phyloP scores from a whole-genome alignment of 1,140 invertebrate genomes.

The Luehdorfia chinensis region DNA sequence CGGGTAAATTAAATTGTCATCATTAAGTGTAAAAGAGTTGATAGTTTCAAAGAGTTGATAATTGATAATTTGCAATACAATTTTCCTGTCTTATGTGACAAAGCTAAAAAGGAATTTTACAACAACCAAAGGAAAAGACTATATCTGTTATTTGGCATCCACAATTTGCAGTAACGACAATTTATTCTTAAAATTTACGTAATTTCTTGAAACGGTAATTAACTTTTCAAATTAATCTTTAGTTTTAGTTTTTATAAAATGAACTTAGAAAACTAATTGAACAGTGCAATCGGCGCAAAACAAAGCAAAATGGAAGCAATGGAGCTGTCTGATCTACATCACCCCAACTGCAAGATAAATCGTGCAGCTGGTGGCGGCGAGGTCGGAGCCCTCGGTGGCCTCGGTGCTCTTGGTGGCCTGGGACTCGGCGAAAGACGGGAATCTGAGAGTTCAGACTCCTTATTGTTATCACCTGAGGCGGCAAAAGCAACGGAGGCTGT shows the following conservation, averaged over 20 bases:
- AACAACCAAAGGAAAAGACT: too few relatives aligned
- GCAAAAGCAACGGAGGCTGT: slow-evolving; percentile 97
- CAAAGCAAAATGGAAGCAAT: slow-evolving; percentile 93
- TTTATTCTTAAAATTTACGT: too few relatives aligned
- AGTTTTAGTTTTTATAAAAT: slow-evolving; percentile 25
- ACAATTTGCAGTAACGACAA: too few relatives aligned
- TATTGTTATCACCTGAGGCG: slow-evolving; percentile 93
- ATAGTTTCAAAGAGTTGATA: too few relatives aligned
- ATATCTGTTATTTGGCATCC: too few relatives aligned
- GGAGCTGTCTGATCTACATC: slow-evolving; percentile 95
- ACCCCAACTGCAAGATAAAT: slow-evolving; percentile 97
- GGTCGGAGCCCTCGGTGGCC: slow-evolving; percentile 77
- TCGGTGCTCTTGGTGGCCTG: slow-evolving; percentile 74
- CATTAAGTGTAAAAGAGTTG: too few relatives aligned
- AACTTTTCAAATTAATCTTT: too few relatives aligned
- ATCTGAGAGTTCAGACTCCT: slow-evolving; percentile 93
- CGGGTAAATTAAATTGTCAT: too few relatives aligned
- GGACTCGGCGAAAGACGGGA: slow-evolving; percentile 84
- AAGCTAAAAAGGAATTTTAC: too few relatives aligned
- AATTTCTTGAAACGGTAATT: too few relatives aligned
- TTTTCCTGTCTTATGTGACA: too few relatives aligned
- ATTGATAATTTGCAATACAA: too few relatives aligned
- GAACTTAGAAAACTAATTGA: slow-evolving; percentile 34
- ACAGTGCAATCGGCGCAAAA: slow-evolving; percentile 78
- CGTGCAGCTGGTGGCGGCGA: slow-evolving; percentile 87